A percentile compares a stretch with the other conserved stretches of the same genome.
These are phyloP conservation scores for Spodoptera frugiperda DNA, from an alignment of 1,140 invertebrate species.

Conservation along the genomic window DNA sequence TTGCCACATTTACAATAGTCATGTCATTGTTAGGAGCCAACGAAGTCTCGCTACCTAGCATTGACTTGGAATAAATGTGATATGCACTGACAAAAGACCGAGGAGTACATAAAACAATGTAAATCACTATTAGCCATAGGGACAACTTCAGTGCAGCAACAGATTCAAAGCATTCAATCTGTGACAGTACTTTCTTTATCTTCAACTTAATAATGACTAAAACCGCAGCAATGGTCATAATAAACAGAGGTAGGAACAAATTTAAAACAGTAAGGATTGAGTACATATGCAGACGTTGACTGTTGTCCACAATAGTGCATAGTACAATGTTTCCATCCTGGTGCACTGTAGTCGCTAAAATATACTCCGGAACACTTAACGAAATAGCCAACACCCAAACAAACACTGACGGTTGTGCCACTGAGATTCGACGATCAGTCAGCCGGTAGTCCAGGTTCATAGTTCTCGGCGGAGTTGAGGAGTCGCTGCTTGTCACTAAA, in stretches of 20 bases:
- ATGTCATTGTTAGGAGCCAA: conserved; percentile 57
- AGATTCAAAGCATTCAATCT: conserved; percentile 66
- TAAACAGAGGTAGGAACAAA: conserved; percentile 74
- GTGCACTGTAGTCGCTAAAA: conserved; percentile 73
- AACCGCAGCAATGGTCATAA: conserved; percentile 64
- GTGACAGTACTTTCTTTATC: conserved; percentile 60
- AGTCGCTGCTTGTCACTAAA: conserved; percentile 81
- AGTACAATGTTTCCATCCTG: conserved; percentile 62
- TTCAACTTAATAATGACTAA: conserved; percentile 73
- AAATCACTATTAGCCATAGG: conserved; percentile 75
- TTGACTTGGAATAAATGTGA: conserved; percentile 62
- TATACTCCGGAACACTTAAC: conserved; percentile 86
- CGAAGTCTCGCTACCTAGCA: conserved; percentile 53
- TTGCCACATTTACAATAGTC: conserved; percentile 65
- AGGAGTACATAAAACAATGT: conserved; percentile 72
- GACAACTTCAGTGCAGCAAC: conserved; percentile 75
- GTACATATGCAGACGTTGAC: conserved; percentile 77
- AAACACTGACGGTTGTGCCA: conserved; percentile 83
- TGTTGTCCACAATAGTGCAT: conserved; percentile 77
- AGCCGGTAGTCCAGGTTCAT: conserved; percentile 83
- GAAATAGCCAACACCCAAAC: conserved; percentile 86
- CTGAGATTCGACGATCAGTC: conserved; percentile 73
- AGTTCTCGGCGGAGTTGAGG: conserved; percentile 76
- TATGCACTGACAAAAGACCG: conserved; percentile 71
- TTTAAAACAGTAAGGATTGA: conserved; percentile 79